Evolutionary conservation across 2,888 invertebrate genomes (phyloP), one percentile per base, ranked within the genome.

Genomic region (Polydrusus tereticollis): DNA sequence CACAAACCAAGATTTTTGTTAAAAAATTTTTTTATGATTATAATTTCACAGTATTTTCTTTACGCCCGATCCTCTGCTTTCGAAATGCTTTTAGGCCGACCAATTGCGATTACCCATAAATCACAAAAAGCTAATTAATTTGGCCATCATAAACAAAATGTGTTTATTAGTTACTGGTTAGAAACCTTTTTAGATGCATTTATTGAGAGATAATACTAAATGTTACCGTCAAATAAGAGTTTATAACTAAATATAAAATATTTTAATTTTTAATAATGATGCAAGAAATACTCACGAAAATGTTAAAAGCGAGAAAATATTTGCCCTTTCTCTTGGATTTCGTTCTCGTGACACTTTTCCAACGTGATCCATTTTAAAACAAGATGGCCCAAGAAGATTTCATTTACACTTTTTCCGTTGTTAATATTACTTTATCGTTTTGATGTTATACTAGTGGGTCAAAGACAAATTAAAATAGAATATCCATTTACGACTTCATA

Each of bases 261-360:
- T 12, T 10, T 33, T 2, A 8, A 33, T 10, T 36, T 36, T 36
- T 10, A 36, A 10, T 6, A 33, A 3, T 10, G 16, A 45, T 45
- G 7, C 18, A 21, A 64, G 29, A 41, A 18, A 68, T 68, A 80
- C 81, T 81, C 77, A 81, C 81, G 76, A 47, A 73, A 81, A 81
- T 12, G 80, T 77, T 20, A 81, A 52, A 14, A 76, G 50, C 4
- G 80, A 80, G 3, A 79, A 57, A 21, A 80, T 55, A 69, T 81
- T 81, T 1, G 81, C 80, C 14, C 64, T 77, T 55, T 79, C 78
- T 55, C 79, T 76, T 2, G 81, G 80, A 76, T 81, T 76, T 18
- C 36, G 41, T 55, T 77, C 76, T 5, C 80, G 57, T 10, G 72
- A 55, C 14, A 77, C 62, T 71, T 75, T 75, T 50, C 77, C 78